Evolutionary conservation across 1,140 invertebrate species (phyloP).

Genomic region (Philopotamus ludificatus): DNA sequence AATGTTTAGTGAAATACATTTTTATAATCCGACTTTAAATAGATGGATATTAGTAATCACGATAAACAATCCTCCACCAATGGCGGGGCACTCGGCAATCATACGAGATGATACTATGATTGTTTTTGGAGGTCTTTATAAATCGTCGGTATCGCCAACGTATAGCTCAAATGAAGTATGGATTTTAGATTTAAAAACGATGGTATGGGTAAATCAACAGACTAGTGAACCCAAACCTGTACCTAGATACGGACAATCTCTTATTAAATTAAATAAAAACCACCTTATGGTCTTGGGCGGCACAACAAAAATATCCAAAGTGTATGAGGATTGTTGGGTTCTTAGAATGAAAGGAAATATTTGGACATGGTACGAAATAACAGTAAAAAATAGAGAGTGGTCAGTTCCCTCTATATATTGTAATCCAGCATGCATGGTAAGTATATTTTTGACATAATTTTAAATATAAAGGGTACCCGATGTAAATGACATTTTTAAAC

Average conservation of each 20-base stretch:
- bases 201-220: conserved; percentile 74
- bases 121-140: conserved; percentile 77
- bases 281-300: conserved; percentile 73
- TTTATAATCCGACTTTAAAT: conserved; percentile 81
- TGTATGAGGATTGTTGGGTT: conserved; percentile 66
- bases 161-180: conserved; percentile 84
- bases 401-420: conserved; percentile 87
- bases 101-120: conserved; percentile 86
- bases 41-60: conserved; percentile 77
- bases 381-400: conserved; percentile 72
- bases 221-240: conserved; percentile 69
- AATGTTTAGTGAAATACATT: conserved; percentile 90
- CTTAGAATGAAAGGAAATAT: conserved; percentile 61
- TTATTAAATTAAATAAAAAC: conserved; percentile 70
- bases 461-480: too few relatives aligned
- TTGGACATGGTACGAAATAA: conserved; percentile 82
- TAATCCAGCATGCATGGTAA: conserved; percentile 78
- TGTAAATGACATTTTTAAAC: too few relatives aligned
- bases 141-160: conserved; percentile 53
- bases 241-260: conserved; percentile 87
- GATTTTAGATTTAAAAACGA: conserved; percentile 78
- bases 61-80: conserved; percentile 69
- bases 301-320: conserved; percentile 56
- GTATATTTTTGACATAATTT: conserved; percentile 2
- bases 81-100: conserved; percentile 91